A percentile compares a stretch with the other conserved stretches of the same genome.
These are phyloP conservation scores for Sphaeramia orbicularis DNA, from an alignment of 2,797 vertebrate genomes.

Conservation along the genomic window DNA sequence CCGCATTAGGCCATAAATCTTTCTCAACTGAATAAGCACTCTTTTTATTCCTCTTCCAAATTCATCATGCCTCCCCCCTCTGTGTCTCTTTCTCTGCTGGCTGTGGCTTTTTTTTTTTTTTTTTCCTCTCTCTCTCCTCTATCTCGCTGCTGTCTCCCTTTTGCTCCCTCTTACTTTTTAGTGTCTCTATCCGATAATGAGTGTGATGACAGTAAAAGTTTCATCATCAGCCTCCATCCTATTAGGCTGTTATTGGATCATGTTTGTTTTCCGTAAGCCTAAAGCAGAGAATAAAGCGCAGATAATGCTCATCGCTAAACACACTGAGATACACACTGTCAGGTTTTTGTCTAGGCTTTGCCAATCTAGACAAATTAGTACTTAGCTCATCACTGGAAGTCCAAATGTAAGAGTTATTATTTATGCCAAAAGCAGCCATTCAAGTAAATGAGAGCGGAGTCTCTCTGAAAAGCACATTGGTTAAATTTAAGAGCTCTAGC, in stretches of 20 bases:
- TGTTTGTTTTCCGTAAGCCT: constrained; percentile 75
- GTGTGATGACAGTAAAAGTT: constrained; percentile 78
- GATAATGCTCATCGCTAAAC: constrained; percentile 44
- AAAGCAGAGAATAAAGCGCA: constrained; percentile 59
- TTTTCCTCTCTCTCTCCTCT: not conserved
- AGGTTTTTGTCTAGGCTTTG: constrained; percentile 57
- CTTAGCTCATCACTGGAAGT: constrained; percentile 28
- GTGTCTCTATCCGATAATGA: constrained; percentile 70
- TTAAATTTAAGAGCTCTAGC: constrained; percentile 25
- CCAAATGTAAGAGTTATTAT: constrained; percentile 9
- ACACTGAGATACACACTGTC: constrained; percentile 51
- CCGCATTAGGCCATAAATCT: constrained; percentile 80
- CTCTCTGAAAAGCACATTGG: constrained; percentile 15
- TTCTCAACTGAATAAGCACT: constrained; percentile 76
- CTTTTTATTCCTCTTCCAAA: constrained; percentile 73
- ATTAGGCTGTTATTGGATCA: constrained; percentile 76
- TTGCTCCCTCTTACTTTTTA: constrained; percentile 46
- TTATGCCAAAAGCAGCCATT: constrained; percentile 34
- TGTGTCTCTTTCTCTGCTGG: constrained; percentile 36
- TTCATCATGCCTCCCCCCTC: constrained; percentile 58
- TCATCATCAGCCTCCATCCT: constrained; percentile 74
- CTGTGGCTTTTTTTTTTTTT: constrained; percentile 22
- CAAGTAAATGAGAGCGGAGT: constrained; percentile 18
- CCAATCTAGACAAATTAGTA: constrained; percentile 46
- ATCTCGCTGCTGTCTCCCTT: constrained; percentile 23